Percentiles rank a stretch among this genome's conserved stretches.
Evolutionary conservation across 2,888 invertebrate species (phyloP).

Genomic region (Cheilosia pagana): DNA sequence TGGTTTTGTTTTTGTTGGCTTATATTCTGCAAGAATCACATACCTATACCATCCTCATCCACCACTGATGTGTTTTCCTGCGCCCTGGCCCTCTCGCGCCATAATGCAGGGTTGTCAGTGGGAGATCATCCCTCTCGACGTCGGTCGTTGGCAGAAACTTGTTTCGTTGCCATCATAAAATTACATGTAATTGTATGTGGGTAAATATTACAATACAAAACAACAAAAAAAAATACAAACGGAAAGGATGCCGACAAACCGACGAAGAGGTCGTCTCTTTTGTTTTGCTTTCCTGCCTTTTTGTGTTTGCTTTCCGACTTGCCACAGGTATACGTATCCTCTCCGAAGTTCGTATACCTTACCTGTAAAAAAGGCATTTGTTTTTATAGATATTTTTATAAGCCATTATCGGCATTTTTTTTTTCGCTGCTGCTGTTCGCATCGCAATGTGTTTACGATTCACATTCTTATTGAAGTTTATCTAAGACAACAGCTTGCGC

Average conservation of each 20-base stretch:
- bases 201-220: constrained; percentile 67
- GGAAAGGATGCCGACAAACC: constrained; percentile 72
- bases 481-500: constrained; percentile 70
- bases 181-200: constrained; percentile 74
- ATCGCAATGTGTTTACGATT: constrained; percentile 73
- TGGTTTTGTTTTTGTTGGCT: constrained; percentile 45
- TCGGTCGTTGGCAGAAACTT: constrained; percentile 54
- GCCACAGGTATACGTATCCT: constrained; percentile 53
- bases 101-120: constrained; percentile 60
- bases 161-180: constrained; percentile 70
- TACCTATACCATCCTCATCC: constrained; percentile 10
- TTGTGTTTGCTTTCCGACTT: constrained; percentile 46
- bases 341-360: constrained; percentile 12
- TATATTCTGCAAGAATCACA: constrained; percentile 24
- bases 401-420: constrained; percentile 72
- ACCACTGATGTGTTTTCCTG: constrained; percentile 6
- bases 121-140: constrained; percentile 67
- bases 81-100: not conserved
- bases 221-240: constrained; percentile 32
- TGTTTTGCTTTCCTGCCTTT: constrained; percentile 57
- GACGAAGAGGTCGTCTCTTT: constrained; percentile 62
- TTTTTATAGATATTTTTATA: constrained; percentile 74
- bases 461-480: constrained; percentile 73
- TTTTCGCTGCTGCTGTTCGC: constrained; percentile 26
- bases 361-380: constrained; percentile 62